Evolutionary conservation across 2,888 invertebrate genomes (phyloP).

Genomic region (Sisyra nigra): DNA sequence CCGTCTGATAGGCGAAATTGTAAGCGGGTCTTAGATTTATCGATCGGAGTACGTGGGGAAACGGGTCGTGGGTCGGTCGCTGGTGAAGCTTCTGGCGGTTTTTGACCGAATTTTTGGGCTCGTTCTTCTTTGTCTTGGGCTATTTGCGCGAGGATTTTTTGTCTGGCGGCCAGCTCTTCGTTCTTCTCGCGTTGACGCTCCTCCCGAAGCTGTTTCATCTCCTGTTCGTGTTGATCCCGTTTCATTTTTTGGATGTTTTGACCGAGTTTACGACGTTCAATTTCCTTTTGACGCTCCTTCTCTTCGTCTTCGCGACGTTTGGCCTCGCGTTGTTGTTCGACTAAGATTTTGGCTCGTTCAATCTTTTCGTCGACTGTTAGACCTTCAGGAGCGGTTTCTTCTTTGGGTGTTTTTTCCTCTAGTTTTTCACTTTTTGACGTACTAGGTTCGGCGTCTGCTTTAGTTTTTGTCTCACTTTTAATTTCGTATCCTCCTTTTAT

Average conservation of each 20-base stretch:
- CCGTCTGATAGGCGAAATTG: conserved; percentile 83
- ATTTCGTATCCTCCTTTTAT: not conserved
- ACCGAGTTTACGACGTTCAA: conserved; percentile 56
- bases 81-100: conserved; percentile 10
- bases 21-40: conserved; percentile 43
- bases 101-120: conserved; percentile 26
- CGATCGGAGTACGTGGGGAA: conserved; percentile 13
- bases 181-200: conserved; percentile 60
- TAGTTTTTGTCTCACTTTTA: not conserved
- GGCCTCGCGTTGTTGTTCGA: conserved; percentile 45
- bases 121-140: conserved; percentile 68
- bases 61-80: conserved; percentile 19
- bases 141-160: conserved; percentile 68
- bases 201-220: conserved; percentile 52
- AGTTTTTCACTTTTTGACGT: not conserved
- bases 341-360: conserved; percentile 45
- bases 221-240: conserved; percentile 58
- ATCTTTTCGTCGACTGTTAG: conserved; percentile 37
- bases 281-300: conserved; percentile 38
- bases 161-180: conserved; percentile 56
- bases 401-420: conserved; percentile 3
- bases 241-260: conserved; percentile 56
- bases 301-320: conserved; percentile 52
- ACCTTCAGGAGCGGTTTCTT: not conserved
- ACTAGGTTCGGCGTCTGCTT: not conserved